phyloP scores from a whole-genome alignment of 1,140 invertebrate genomes.

The Brachionus plicatilis region DNA sequence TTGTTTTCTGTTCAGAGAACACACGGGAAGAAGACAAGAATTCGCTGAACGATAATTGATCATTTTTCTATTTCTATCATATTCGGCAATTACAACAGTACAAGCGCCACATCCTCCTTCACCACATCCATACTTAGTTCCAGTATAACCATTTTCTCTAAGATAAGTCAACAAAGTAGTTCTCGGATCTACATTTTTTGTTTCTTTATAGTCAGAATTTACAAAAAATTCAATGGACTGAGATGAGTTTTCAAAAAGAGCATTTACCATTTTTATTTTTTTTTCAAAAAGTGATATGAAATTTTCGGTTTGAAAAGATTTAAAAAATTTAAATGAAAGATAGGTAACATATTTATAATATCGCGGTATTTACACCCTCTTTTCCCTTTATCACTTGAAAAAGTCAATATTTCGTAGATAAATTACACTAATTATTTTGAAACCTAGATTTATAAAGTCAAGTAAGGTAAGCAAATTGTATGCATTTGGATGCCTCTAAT shows the following conservation, averaged over 20 bases:
- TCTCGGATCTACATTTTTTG: not conserved
- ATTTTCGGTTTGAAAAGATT: not conserved
- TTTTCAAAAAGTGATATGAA: not conserved
- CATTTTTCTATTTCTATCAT: not conserved
- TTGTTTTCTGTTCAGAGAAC: not conserved
- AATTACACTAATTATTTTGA: not conserved
- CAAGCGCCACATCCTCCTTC: constrained; percentile 79
- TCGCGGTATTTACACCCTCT: not conserved
- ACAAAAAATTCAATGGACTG: constrained; percentile 17
- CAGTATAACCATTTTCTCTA: not conserved
- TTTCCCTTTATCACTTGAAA: not conserved
- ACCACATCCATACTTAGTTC: constrained; percentile 68
- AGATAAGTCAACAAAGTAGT: not conserved
- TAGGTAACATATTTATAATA: not conserved
- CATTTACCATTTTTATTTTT: not conserved
- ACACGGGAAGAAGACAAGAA: constrained; percentile 15
- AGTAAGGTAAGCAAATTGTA: not conserved
- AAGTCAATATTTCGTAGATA: not conserved
- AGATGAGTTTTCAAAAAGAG: not conserved
- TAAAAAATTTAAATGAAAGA: not conserved
- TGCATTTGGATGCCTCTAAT: not conserved
- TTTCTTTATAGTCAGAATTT: not conserved
- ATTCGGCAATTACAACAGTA: constrained; percentile 54
- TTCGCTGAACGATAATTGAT: constrained; percentile 28
- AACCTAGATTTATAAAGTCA: not conserved